Base-by-base conservation (phyloP, 1,140 invertebrate genomes). In the Lethocerus indicus region DNA sequence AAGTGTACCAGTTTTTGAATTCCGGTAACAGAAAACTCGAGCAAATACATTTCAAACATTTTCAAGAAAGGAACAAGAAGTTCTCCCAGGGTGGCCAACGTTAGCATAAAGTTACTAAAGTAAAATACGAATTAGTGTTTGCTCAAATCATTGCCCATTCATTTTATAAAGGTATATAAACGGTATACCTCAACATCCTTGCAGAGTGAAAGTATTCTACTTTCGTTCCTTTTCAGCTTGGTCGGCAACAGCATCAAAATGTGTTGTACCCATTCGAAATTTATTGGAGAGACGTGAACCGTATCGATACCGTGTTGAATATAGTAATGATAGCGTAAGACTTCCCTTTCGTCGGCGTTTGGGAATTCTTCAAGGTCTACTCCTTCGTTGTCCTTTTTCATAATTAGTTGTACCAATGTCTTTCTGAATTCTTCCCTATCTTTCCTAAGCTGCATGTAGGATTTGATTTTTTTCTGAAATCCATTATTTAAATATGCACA, bases 271-370 rank as follows among this genome's bases (percentile, higher is more conserved):
- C 72, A 69, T 12, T 60, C 49, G 6, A 64, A 54, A 43, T 75
- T 71, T 57, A 94, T 73, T 1, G 86, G 78, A 18, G 85, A 79
- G 1, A 93, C 82, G 61, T 89, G 78, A 47, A 79, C 75, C 29
- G 87, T 87, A 60, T 90, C 86, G 27, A 92, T 80, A 0, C 87
- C 88, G 64, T 89, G 79, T 59, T 81, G 78, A 45, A 92, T 77
- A 58, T 91, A 94, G 65, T 88, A 89, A 61, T 90, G 87, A 67
- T 93, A 93, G 54, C 83, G 71, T 56, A 87, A 62, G 54, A 83
- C 64, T 58, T 84, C 75, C 48, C 74, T 73, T 56, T 87, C 80
- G 26, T 73, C 66, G 7, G 71, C 67, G 16, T 70, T 69, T 26
- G 77, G 72, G 57, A 74, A 59, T 24, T 41, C 36, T 5, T 61